These are phyloP conservation scores for Drosophila rubida DNA, from an alignment of 2,888 invertebrate species.

Conservation along the genomic window DNA sequence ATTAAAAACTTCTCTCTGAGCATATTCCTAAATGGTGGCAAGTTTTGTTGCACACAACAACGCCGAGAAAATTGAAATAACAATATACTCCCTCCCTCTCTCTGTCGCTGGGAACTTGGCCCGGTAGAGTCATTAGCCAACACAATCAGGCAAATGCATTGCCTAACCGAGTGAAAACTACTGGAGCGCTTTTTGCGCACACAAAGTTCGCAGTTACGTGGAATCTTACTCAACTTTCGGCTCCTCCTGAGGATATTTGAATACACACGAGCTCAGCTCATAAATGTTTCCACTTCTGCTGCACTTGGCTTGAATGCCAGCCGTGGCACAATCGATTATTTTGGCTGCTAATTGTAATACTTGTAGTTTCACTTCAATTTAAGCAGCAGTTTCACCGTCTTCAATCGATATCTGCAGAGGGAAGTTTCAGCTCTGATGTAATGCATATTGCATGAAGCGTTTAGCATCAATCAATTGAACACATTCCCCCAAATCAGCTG, in stretches of 20 bases:
- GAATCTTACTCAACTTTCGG: constrained; percentile 11
- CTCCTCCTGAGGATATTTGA: neutral
- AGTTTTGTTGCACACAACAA: constrained; percentile 13
- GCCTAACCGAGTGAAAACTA: constrained; percentile 5
- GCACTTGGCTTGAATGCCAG: neutral
- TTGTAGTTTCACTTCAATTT: neutral
- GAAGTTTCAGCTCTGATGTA: too few species aligned
- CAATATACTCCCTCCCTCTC: neutral
- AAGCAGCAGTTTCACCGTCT: too few species aligned
- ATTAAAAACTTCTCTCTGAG: constrained; percentile 31
- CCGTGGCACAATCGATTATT: neutral
- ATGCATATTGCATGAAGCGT: too few species aligned
- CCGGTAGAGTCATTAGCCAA: constrained; percentile 24
- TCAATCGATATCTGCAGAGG: neutral
- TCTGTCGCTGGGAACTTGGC: neutral
- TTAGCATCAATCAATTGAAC: too few species aligned
- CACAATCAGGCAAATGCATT: constrained; percentile 23
- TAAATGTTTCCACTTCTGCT: neutral
- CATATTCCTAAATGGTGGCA: constrained; percentile 19
- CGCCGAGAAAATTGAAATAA: neutral
- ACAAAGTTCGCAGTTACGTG: neutral
- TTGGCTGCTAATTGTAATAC: neutral
- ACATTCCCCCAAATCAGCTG: too few species aligned
- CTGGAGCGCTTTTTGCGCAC: neutral
- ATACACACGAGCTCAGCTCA: neutral